A percentile compares a stretch with the other conserved stretches of the same genome.
Conservation (phyloP, 1,140 invertebrate genomes). For the Leptinotarsa texana region DNA sequence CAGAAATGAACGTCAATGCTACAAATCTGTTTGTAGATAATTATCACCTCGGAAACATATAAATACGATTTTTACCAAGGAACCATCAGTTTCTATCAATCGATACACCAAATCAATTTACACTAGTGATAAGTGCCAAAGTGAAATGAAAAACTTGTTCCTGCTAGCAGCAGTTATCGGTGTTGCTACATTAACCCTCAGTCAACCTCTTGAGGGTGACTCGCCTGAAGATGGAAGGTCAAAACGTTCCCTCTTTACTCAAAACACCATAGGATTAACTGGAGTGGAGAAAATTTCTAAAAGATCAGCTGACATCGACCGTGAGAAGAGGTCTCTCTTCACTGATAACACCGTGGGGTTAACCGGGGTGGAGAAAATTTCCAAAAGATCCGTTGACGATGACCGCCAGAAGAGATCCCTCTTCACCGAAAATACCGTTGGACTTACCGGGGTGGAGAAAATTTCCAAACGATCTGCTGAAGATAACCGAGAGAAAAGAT, state of each 20-base stretch:
- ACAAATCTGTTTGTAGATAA: neutral
- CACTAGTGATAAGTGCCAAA: slow-evolving; percentile 12
- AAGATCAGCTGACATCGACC: slow-evolving; percentile 20
- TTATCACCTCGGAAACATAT: slow-evolving; percentile 14
- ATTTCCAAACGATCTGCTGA: slow-evolving; percentile 34
- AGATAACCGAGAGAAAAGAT: slow-evolving; percentile 16
- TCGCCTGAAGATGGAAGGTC: slow-evolving; percentile 6
- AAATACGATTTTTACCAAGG: neutral
- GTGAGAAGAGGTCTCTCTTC: slow-evolving; percentile 32
- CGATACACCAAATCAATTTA: neutral
- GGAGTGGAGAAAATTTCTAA: slow-evolving; percentile 17
- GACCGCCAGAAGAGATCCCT: slow-evolving; percentile 33
- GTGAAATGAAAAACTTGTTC: slow-evolving; percentile 24
- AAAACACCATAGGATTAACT: slow-evolving; percentile 8
- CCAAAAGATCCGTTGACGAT: slow-evolving; percentile 29
- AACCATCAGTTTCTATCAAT: slow-evolving; percentile 3
- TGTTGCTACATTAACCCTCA: slow-evolving; percentile 5
- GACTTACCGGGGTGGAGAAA: slow-evolving; percentile 34
- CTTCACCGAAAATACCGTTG: slow-evolving; percentile 33
- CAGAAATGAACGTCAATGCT: slow-evolving; percentile 22
- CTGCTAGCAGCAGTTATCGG: slow-evolving; percentile 17
- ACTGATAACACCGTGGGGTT: slow-evolving; percentile 32
- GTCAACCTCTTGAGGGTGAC: slow-evolving; percentile 7
- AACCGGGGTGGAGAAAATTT: slow-evolving; percentile 36
- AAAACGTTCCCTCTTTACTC: slow-evolving; percentile 21